Conservation (phyloP, 2,113 vertebrate genomes). For the Esox niger region DNA sequence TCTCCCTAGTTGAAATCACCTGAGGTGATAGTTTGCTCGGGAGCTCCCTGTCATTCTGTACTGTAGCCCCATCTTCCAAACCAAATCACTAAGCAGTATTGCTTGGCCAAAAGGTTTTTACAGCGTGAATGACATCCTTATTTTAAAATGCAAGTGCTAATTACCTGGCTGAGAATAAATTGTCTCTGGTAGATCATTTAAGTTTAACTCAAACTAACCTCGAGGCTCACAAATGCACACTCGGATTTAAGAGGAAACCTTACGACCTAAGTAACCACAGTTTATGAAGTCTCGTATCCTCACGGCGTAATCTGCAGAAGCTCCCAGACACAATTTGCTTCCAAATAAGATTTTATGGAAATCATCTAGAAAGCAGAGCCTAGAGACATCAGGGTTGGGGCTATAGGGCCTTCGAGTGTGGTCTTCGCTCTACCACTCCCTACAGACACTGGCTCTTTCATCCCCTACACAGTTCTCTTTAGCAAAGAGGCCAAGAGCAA, state of each 20-base stretch:
- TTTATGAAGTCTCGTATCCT: slow-evolving; percentile 65
- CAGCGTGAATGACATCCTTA: slow-evolving; percentile 42
- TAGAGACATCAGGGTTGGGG: slow-evolving; percentile 33
- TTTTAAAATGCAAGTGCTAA: slow-evolving; percentile 28
- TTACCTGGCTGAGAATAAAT: slow-evolving; percentile 24
- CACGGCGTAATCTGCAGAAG: slow-evolving; percentile 55
- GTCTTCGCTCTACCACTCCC: slow-evolving; percentile 56
- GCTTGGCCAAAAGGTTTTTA: slow-evolving; percentile 53
- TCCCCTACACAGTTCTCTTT: slow-evolving; percentile 57
- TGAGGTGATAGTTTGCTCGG: too few species aligned
- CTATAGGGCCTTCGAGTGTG: slow-evolving; percentile 75
- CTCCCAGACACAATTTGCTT: slow-evolving; percentile 58
- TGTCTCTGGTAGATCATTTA: slow-evolving; percentile 54
- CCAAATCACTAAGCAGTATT: slow-evolving; percentile 9
- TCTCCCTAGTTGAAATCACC: too few species aligned
- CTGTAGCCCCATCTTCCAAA: too few species aligned
- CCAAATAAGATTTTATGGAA: slow-evolving; percentile 63
- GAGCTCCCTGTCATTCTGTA: too few species aligned
- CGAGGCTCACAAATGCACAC: slow-evolving; percentile 59
- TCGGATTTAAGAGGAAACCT: slow-evolving; percentile 1
- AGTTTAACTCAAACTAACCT: slow-evolving; percentile 50
- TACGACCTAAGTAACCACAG: slow-evolving; percentile 43
- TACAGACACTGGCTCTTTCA: slow-evolving; percentile 51
- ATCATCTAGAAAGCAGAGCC: slow-evolving; percentile 55
- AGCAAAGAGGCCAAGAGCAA: slow-evolving; percentile 53